Evolutionary conservation across 1,140 invertebrate genomes (phyloP).

Genomic region (Meloidogyne floridensis): DNA sequence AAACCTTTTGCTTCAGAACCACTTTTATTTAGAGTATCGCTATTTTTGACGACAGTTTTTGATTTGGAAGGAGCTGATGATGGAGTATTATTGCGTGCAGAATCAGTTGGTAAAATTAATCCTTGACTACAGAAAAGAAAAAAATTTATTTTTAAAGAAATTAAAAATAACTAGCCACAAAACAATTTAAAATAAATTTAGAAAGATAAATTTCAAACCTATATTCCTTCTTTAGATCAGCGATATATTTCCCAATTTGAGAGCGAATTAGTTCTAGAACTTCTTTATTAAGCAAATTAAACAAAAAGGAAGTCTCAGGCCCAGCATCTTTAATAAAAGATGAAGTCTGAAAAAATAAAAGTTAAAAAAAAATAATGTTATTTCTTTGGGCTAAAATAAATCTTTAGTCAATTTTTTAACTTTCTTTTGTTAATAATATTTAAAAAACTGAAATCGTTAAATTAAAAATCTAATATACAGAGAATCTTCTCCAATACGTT

Average conservation of each 20-base stretch:
- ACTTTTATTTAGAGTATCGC: conserved; percentile 55
- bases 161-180: too few relatives aligned
- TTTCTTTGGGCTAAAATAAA: too few relatives aligned
- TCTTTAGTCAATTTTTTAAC: too few relatives aligned
- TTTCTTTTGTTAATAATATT: too few relatives aligned
- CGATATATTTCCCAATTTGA: conserved; percentile 81
- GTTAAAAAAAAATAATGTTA: too few relatives aligned
- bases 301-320: conserved; percentile 79
- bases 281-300: conserved; percentile 81
- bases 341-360: conserved; percentile 14
- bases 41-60: conserved; percentile 59
- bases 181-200: too few relatives aligned
- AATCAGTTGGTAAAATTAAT: conserved; percentile 67
- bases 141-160: background rate
- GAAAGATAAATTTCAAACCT: background rate
- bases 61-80: conserved; percentile 46
- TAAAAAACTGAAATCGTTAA: too few relatives aligned
- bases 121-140: conserved; percentile 64
- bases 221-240: conserved; percentile 76
- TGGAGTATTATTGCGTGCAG: conserved; percentile 35
- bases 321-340: conserved; percentile 78
- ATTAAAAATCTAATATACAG: too few relatives aligned
- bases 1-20: background rate
- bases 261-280: conserved; percentile 78
- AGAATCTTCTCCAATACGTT: too few relatives aligned